Evolutionary conservation across 2,113 vertebrate species (phyloP).

Genomic region (Fulica atra): DNA sequence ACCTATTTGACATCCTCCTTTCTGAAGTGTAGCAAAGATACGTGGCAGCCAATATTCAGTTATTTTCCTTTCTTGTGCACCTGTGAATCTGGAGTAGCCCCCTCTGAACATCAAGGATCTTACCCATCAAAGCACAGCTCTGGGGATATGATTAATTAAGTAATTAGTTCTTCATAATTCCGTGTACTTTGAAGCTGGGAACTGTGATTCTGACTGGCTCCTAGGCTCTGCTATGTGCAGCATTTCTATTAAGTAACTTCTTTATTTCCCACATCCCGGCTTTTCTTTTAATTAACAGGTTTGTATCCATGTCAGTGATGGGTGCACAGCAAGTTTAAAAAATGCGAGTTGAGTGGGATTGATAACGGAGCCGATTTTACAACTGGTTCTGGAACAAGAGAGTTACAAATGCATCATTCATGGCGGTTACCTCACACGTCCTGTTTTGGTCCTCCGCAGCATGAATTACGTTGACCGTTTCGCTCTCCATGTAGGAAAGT

Average conservation of each 20-base stretch:
- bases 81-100: not conserved
- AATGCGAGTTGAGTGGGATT: not conserved
- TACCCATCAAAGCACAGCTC: not conserved
- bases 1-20: not conserved
- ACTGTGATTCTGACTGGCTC: not conserved
- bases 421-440: not conserved
- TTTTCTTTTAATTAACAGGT: not conserved
- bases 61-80: not conserved
- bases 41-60: not conserved
- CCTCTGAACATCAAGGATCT: not conserved
- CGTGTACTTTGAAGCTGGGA: not conserved
- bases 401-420: not conserved
- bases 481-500: not conserved
- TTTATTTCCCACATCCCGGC: not conserved
- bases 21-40: not conserved
- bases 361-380: not conserved
- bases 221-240: not conserved
- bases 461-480: not conserved
- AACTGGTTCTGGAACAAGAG: not conserved
- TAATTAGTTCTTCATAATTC: constrained; percentile 3
- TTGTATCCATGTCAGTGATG: not conserved
- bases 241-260: not conserved
- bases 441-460: not conserved
- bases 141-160: not conserved
- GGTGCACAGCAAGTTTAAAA: not conserved